phyloP scores from a whole-genome alignment of 1,140 invertebrate genomes.

The Zaprionus tsacasi region DNA sequence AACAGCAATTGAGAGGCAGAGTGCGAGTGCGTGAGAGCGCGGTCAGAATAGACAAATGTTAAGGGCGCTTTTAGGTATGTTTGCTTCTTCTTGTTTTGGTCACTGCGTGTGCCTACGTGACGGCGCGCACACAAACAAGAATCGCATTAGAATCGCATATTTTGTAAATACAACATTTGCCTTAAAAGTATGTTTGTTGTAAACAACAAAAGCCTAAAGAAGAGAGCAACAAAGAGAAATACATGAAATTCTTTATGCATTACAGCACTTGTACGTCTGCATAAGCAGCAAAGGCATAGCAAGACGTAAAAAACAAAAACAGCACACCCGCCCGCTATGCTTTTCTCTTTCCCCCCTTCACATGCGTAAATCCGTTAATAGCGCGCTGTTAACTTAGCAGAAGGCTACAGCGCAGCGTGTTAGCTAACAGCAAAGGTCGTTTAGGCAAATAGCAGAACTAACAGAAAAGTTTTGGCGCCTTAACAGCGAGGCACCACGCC shows the following conservation, averaged over 20 bases:
- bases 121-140: slow-evolving; percentile 57
- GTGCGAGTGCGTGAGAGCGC: too few species aligned
- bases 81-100: too few species aligned
- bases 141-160: slow-evolving; percentile 48
- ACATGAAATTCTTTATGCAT: slow-evolving; percentile 15
- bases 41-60: slow-evolving; percentile 41
- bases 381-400: slow-evolving; percentile 4
- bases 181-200: slow-evolving; percentile 16
- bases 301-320: background rate
- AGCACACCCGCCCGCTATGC: slow-evolving; percentile 16
- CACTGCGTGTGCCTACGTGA: slow-evolving; percentile 60
- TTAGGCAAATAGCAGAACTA: slow-evolving; percentile 14
- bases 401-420: slow-evolving; percentile 20
- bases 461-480: slow-evolving; percentile 3
- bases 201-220: slow-evolving; percentile 16
- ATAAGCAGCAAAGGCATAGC: background rate
- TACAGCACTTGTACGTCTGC: slow-evolving; percentile 28
- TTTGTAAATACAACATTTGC: slow-evolving; percentile 34
- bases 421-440: slow-evolving; percentile 43
- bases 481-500: slow-evolving; percentile 34
- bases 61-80: slow-evolving; percentile 40
- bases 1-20: background rate
- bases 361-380: slow-evolving; percentile 6
- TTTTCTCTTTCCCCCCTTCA: slow-evolving; percentile 2
- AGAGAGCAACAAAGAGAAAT: slow-evolving; percentile 1